Evolutionary conservation across 2,797 vertebrate species (phyloP), one percentile per base, ranked within the genome.

Genomic region (Pygocentrus nattereri): DNA sequence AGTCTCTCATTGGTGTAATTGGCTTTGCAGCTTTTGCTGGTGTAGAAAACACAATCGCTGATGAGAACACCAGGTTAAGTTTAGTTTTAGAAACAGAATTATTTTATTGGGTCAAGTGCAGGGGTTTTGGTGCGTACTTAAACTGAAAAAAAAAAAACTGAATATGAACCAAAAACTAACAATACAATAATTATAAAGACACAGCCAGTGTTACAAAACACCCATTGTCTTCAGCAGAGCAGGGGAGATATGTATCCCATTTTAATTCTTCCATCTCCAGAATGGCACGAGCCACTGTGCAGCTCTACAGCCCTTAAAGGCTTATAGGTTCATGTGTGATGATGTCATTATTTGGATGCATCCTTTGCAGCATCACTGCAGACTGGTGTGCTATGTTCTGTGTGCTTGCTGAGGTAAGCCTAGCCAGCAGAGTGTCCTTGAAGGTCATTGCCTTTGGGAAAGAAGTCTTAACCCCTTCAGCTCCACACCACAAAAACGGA

Each of bases 341-440:
- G 27, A 64, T 19, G 27, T 64, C 27, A 34, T 64, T 19, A 30
- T 31, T 31, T 31, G 25, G 15, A 62, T 13, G 30, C 5, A 18
- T 13, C 58, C 59, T 23, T 11, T 23, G 31, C 56, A 58, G 56
- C 38, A n/a, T 6, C n/a, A 79, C 44, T 34, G 30, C 44, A 52
- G 58, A 27, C 21, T 41, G 41, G 34, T 49, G 58, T 80, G 27
- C 25, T 67, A 27, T 62, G 13, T 44, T 11, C 44, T 70, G 68
- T 70, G 44, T 47, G 41, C 68, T 64, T 65, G 19, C n/a, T 68
- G 68, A 79, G 7, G 59, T 52, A 72, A 52, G 41, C 31, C 44
- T n/a, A 52, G n/a, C 15, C 19, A 52, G 23, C 52, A 68, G 19
- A 16, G 34, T 34, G 21, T 67, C 72, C 50, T 54, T n/a, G 62